A percentile compares a stretch with the other conserved stretches of the same genome.
These are phyloP conservation scores for Oncorhynchus tshawytscha DNA, from an alignment of 2,113 vertebrate genomes.

Conservation along the genomic window DNA sequence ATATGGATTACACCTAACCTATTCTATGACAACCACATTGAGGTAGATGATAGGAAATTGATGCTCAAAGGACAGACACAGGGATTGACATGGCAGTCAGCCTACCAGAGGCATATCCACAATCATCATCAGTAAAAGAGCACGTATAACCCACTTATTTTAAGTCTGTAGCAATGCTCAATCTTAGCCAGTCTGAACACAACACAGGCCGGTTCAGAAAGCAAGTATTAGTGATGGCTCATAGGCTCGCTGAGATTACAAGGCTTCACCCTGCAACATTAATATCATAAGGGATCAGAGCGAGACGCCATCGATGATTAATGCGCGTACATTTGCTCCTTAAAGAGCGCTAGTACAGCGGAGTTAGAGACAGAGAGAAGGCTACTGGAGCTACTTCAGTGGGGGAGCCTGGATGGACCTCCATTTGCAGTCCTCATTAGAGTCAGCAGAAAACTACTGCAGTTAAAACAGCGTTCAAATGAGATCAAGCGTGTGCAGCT, in stretches of 20 bases:
- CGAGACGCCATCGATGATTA: constrained; percentile 11
- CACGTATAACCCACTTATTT: not conserved
- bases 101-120: not conserved
- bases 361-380: not conserved
- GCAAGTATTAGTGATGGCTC: constrained; percentile 31
- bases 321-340: constrained; percentile 26
- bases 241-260: constrained; percentile 23
- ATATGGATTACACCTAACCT: too few species aligned
- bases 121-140: not conserved
- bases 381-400: not conserved
- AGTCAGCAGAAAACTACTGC: not conserved
- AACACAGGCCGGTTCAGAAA: constrained; percentile 2
- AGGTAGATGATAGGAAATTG: not conserved
- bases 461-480: not conserved
- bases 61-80: not conserved
- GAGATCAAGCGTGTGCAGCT: not conserved
- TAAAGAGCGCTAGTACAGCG: constrained; percentile 5
- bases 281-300: constrained; percentile 25
- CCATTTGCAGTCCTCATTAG: not conserved
- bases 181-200: not conserved
- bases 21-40: too few species aligned
- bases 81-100: not conserved
- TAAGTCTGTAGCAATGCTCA: not conserved
- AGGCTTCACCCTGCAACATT: constrained; percentile 27
- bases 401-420: constrained; percentile 2